phyloP scores from a whole-genome alignment of 2,797 vertebrate species.

The Ibycter americanus region DNA sequence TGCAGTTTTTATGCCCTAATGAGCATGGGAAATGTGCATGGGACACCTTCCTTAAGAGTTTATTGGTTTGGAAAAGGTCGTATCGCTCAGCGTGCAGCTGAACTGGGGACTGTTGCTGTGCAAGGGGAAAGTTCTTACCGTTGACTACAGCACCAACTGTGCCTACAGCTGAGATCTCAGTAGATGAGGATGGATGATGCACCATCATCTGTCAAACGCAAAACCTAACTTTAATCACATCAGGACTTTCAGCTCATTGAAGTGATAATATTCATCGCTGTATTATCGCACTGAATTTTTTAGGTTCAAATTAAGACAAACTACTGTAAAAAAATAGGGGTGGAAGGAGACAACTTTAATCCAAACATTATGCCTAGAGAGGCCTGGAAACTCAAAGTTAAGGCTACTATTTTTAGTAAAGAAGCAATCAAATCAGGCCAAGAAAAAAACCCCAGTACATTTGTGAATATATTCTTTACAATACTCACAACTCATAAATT shows the following conservation, averaged over 20 bases:
- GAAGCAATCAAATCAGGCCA: not conserved
- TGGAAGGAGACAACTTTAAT: not conserved
- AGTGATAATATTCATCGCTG: not conserved
- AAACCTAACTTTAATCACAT: not conserved
- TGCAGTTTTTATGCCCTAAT: not conserved
- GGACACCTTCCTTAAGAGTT: not conserved
- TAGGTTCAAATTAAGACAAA: not conserved
- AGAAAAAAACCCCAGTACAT: not conserved
- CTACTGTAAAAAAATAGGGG: not conserved
- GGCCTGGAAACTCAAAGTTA: not conserved
- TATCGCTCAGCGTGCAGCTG: not conserved
- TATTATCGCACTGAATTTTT: not conserved
- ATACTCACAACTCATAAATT: constrained; percentile 1
- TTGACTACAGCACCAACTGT: fast-evolving
- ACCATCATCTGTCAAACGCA: not conserved
- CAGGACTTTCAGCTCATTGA: not conserved
- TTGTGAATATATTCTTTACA: not conserved
- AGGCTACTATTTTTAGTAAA: not conserved
- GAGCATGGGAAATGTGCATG: fast-evolving
- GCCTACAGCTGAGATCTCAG: not conserved
- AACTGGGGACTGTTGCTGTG: fast-evolving
- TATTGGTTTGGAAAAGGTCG: not conserved
- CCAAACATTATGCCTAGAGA: not conserved
- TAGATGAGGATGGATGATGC: not conserved
- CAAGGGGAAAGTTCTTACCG: not conserved